Percentiles rank a stretch among this genome's conserved stretches.
Evolutionary conservation across 1,140 invertebrate genomes (phyloP).

Genomic region (Hestina assimilis): DNA sequence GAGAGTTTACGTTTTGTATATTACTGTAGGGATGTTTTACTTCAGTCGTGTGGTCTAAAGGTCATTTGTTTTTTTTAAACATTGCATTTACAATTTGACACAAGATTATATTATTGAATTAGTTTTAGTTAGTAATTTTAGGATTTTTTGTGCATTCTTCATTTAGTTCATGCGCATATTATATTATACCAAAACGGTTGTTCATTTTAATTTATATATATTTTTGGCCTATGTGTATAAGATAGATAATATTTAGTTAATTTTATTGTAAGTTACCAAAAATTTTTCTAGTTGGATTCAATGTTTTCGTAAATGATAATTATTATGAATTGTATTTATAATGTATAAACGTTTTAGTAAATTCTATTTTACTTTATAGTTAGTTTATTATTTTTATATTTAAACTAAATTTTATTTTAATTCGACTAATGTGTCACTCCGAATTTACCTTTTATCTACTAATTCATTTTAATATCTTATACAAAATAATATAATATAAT

Average conservation of each 20-base stretch:
- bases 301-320: not conserved
- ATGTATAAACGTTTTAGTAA: no score
- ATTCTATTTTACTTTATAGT: no score
- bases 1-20: no score
- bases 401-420: no score
- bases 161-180: not conserved
- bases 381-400: no score
- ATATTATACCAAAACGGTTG: constrained; percentile 1
- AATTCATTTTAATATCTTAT: no score
- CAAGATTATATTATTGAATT: not conserved
- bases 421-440: no score
- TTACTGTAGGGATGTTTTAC: not conserved
- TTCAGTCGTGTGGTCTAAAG: no score
- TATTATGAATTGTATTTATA: no score
- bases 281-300: not conserved
- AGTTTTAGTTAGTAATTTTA: not conserved
- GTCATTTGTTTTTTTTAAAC: constrained; percentile 7
- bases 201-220: not conserved
- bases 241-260: not conserved
- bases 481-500: no score
- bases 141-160: not conserved
- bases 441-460: no score
- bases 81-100: constrained; percentile 17
- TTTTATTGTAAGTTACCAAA: constrained; percentile 1
- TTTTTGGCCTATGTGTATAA: constrained; percentile 1